Percentiles rank a stretch among this genome's conserved stretches.
Conservation (phyloP, 2,113 vertebrate genomes). For the Paraplagusia blochii region DNA sequence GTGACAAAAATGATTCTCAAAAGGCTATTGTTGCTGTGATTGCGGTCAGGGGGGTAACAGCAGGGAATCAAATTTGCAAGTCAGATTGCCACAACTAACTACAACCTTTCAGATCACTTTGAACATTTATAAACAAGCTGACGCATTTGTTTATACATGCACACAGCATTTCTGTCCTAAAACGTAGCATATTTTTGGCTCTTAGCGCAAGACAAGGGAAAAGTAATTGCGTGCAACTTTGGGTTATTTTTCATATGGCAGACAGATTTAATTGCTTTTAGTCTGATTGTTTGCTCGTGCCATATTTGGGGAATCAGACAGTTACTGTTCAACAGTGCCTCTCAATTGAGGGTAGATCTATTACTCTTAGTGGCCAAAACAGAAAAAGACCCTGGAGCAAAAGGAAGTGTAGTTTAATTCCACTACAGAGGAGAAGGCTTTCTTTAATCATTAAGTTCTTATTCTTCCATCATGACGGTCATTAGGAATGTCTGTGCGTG, state of each 20-base stretch:
- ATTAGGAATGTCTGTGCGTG: slow-evolving; percentile 28
- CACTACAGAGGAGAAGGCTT: not conserved
- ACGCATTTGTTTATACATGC: slow-evolving; percentile 1
- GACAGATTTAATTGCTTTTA: slow-evolving; percentile 1
- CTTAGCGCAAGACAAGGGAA: not conserved
- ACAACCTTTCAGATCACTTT: slow-evolving; percentile 5
- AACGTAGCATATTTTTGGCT: not conserved
- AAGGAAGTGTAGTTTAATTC: not conserved
- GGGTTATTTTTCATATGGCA: not conserved
- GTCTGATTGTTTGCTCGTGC: not conserved
- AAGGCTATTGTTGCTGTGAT: slow-evolving; percentile 7
- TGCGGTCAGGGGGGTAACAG: slow-evolving; percentile 2
- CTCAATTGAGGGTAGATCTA: not conserved
- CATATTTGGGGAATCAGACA: not conserved
- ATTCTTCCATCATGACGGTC: slow-evolving; percentile 28
- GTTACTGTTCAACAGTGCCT: no score
- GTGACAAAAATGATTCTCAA: slow-evolving; percentile 23
- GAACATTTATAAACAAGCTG: not conserved
- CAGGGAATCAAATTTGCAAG: not conserved
- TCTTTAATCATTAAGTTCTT: not conserved
- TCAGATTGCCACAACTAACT: slow-evolving; percentile 6
- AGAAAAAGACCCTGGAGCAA: not conserved
- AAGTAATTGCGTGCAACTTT: not conserved
- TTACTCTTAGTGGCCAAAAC: not conserved
- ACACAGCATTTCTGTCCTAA: not conserved